These are phyloP conservation scores for Lampropteryx suffumata DNA, from an alignment of 2,888 invertebrate species.

Conservation along the genomic window DNA sequence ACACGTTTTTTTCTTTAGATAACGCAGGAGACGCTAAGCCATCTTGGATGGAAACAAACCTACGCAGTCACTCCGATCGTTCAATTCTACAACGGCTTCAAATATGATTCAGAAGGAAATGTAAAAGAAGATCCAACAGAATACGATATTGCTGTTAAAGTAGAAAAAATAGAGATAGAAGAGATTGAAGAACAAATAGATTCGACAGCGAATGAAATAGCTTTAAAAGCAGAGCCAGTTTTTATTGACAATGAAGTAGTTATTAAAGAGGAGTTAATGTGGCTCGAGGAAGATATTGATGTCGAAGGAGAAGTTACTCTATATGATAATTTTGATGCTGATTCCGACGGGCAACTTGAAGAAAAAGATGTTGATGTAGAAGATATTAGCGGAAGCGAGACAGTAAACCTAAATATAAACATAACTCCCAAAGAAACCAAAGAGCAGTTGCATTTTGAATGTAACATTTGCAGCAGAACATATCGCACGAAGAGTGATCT, in stretches of 20 bases:
- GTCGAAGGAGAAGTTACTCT: background rate
- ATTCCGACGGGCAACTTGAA: background rate
- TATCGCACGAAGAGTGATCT: background rate
- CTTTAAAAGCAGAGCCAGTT: background rate
- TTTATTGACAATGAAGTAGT: background rate
- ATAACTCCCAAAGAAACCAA: background rate
- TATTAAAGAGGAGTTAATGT: background rate
- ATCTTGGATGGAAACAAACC: background rate
- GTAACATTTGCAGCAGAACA: background rate
- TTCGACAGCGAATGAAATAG: background rate
- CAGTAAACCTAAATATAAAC: background rate
- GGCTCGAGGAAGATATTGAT: conserved; percentile 1
- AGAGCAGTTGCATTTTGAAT: too few species aligned
- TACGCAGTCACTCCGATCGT: background rate
- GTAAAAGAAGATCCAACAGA: background rate
- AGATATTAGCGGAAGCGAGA: background rate
- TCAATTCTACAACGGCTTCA: background rate
- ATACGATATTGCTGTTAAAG: background rate
- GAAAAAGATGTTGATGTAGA: conserved; percentile 1
- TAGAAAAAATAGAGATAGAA: background rate
- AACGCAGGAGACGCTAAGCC: background rate
- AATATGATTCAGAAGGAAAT: background rate
- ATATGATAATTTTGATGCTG: background rate
- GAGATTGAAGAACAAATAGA: background rate
- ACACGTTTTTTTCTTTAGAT: background rate